Base-by-base conservation (phyloP, 1,140 invertebrate genomes). In the Anagrus nilaparvatae region DNA sequence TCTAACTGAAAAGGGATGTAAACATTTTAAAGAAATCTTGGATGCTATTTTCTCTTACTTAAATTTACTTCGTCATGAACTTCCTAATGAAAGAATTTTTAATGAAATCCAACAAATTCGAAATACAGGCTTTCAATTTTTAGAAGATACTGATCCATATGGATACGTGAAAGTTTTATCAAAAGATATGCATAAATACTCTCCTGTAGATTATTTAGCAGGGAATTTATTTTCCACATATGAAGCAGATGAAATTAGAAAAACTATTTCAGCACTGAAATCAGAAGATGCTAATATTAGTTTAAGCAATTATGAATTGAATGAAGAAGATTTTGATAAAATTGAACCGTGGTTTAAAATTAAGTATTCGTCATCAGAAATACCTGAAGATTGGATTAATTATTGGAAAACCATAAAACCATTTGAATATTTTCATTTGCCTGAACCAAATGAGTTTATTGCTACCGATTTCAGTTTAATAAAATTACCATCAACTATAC, bases 391-490 rank as follows among this genome's bases (percentile, higher is more conserved):
- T 10, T 79, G 75, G 74, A 51, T 75, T 2, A 36, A 73, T 2
- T 52, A 66, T 1, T 85, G 81, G 81, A 54, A 72, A 24, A 61
- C 61, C 7, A 71, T 76, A 1, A 55, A 70, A 37, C 68, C 74
- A 0, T 66, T 72, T 4, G 40, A 62, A 0, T 72, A 78, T 17
- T 77, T 84, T 51, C 67, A 72, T 46, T 61, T 94, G 9, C 89
- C 89, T 1, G 71, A 78, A 14, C 75, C 79, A 6, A 97, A 96
- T 69, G 69, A 76, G 20, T 97, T 82, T 63, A 79, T 97, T 43
- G 79, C 88, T 0, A 76, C 76, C 2, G 76, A 94, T 59, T 94
- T 94, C 56, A 72, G 74, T 5, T 54, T 94, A 14, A 67, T 84
- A 27, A 43, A 65, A 3, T 39, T 61, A 13, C 51, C 54, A 1